Base-by-base conservation (phyloP, 2,113 vertebrate genomes). In the Crypturellus undulatus region DNA sequence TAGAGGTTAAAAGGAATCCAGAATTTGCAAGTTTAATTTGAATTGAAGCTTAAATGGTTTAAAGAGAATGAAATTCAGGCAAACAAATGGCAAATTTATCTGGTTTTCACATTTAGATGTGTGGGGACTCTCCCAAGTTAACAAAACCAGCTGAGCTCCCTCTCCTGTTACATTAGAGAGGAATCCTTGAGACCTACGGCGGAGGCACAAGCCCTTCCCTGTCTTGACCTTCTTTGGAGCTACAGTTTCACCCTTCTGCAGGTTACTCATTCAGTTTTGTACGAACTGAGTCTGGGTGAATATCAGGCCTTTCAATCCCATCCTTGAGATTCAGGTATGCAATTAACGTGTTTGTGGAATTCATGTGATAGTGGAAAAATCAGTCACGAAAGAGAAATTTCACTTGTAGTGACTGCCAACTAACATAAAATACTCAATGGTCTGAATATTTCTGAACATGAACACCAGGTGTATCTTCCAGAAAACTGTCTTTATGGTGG, bases 11-110 rank as follows among this genome's bases (percentile, higher is more conserved):
- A 89, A 86, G 60, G 79, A 92, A 76, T 86, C 87, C 84, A 89
- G 94, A 95, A 89, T 85, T 85, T 80, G 68, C 54, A 77, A 76
- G 64, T 92, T 86, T 94, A 86, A 79, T 82, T 69, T 32, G 54
- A 91, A 34, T 8, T 73, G 75, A 75, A 90, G 72, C 65, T 92
- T 92, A 90, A 88, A 91, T 79, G 68, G 84, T 59, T 96, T 94
- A 76, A 87, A 85, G 72, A 71, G 43, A 26, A 62, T 86, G 72
- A 90, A 68, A 90, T 81, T 84, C 65, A 89, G 77, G 54, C 72
- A 90, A 84, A 93, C 38, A 89, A 92, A 86, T 60, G 64, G 72
- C 56, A 77, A 77, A 6, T 79, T 89, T 81, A 60, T 81, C 73
- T 93, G 89, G 78, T 70, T 58, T 62, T 86, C 70, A 77, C 22